A percentile compares a stretch with the other conserved stretches of the same genome.
These are phyloP conservation scores for Coregonus sp. DNA, from an alignment of 2,797 vertebrate species.

Conservation along the genomic window DNA sequence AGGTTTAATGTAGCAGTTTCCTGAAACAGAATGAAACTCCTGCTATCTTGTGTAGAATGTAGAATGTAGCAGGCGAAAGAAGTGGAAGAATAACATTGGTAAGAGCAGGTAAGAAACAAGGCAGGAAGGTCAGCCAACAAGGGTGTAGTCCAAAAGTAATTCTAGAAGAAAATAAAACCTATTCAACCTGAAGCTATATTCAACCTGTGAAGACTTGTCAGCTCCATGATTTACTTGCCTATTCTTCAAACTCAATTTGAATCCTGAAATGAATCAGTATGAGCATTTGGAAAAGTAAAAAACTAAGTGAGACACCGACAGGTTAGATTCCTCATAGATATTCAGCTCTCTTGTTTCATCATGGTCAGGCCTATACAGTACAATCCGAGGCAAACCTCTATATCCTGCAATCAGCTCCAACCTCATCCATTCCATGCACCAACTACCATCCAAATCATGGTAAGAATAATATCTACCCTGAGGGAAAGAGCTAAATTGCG, in stretches of 20 bases:
- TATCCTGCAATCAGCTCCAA: background rate
- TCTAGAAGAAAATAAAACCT: background rate
- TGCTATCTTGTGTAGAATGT: no score
- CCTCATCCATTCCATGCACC: background rate
- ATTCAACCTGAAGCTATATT: background rate
- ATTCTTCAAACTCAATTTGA: background rate
- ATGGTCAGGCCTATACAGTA: background rate
- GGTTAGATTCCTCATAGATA: background rate
- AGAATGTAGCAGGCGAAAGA: background rate
- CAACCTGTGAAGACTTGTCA: background rate
- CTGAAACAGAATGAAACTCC: no score
- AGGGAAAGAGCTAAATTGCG: background rate
- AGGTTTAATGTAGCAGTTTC: background rate
- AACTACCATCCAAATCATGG: no score
- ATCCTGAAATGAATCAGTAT: background rate
- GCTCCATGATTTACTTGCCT: background rate
- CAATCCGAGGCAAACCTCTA: background rate
- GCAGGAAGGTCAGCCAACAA: background rate
- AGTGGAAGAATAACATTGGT: background rate
- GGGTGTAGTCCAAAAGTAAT: background rate
- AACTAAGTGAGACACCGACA: background rate
- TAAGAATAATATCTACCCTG: background rate
- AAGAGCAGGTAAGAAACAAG: background rate
- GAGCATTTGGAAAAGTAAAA: background rate
- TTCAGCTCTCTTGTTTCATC: background rate